phyloP scores from a whole-genome alignment of 2,888 invertebrate species.

The Beris chalybata region DNA sequence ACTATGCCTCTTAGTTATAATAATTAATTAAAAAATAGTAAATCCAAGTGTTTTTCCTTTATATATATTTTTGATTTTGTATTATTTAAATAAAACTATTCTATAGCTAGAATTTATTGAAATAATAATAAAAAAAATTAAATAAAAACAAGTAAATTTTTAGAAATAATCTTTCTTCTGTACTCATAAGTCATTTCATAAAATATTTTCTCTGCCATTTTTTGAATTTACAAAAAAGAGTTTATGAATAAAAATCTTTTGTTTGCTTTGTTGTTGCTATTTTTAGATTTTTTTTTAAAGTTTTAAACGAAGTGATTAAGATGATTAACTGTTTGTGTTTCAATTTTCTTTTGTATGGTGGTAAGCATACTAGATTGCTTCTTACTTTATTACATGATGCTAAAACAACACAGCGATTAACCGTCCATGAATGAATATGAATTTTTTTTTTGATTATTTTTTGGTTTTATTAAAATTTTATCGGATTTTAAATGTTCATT shows the following conservation, averaged over 20 bases:
- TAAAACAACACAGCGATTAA: conserved; percentile 18
- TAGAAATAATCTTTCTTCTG: conserved; percentile 18
- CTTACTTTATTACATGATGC: neutral
- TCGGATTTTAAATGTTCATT: conserved; percentile 24
- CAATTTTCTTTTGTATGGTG: neutral
- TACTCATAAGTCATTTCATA: conserved; percentile 24
- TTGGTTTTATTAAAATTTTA: conserved; percentile 14
- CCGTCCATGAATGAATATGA: conserved; percentile 15
- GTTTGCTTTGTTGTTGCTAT: conserved; percentile 17
- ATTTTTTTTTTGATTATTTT: conserved; percentile 15
- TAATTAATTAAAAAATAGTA: conserved; percentile 27
- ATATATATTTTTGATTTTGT: conserved; percentile 25
- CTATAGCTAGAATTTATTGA: conserved; percentile 1
- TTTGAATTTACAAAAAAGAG: conserved; percentile 28
- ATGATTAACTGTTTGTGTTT: conserved; percentile 1
- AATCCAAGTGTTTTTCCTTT: conserved; percentile 13
- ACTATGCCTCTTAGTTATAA: conserved; percentile 34
- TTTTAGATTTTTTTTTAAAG: conserved; percentile 19
- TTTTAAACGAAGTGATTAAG: conserved; percentile 23
- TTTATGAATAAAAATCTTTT: conserved; percentile 29
- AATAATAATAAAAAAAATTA: conserved; percentile 11
- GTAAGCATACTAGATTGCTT: neutral
- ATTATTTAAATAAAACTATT: conserved; percentile 27
- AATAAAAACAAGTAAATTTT: conserved; percentile 31
- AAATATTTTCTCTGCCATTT: conserved; percentile 14